These are phyloP conservation scores for Ophonus ardosiacus DNA, from an alignment of 2,888 invertebrate species.

Conservation along the genomic window DNA sequence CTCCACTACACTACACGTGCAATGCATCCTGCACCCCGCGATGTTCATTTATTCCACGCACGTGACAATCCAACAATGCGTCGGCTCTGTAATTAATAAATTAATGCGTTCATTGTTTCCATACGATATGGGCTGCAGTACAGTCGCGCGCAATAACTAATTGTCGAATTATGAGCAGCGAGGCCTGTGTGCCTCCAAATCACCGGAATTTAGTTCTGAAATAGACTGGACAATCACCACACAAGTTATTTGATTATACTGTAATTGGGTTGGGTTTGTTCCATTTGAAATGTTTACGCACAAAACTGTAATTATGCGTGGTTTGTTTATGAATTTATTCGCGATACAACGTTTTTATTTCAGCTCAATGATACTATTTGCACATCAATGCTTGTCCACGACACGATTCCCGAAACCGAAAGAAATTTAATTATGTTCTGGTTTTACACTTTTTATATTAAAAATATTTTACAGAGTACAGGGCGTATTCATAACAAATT, in stretches of 20 bases:
- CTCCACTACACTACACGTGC: background rate
- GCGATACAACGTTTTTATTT: slow-evolving; percentile 47
- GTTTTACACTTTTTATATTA: too few species aligned
- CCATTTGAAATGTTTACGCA: slow-evolving; percentile 47
- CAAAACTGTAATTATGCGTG: slow-evolving; percentile 46
- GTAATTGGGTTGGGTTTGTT: slow-evolving; percentile 45
- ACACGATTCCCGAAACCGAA: background rate
- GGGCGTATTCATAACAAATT: too few species aligned
- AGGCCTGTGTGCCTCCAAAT: slow-evolving; percentile 19
- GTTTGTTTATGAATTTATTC: slow-evolving; percentile 50
- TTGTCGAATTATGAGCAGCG: slow-evolving; percentile 58
- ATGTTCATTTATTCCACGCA: slow-evolving; percentile 57
- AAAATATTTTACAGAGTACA: too few species aligned
- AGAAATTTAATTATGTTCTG: background rate
- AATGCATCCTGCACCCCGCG: slow-evolving; percentile 17
- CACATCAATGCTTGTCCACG: background rate
- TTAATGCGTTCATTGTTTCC: slow-evolving; percentile 64
- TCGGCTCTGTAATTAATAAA: slow-evolving; percentile 61
- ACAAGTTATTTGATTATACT: slow-evolving; percentile 53
- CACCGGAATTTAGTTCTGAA: slow-evolving; percentile 52
- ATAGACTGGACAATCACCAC: slow-evolving; percentile 52
- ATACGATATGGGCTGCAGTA: slow-evolving; percentile 55
- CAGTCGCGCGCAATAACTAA: slow-evolving; percentile 49
- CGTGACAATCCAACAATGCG: slow-evolving; percentile 63
- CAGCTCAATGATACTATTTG: slow-evolving; percentile 20